Conservation (phyloP, 2,113 vertebrate genomes). For the Columba livia region DNA sequence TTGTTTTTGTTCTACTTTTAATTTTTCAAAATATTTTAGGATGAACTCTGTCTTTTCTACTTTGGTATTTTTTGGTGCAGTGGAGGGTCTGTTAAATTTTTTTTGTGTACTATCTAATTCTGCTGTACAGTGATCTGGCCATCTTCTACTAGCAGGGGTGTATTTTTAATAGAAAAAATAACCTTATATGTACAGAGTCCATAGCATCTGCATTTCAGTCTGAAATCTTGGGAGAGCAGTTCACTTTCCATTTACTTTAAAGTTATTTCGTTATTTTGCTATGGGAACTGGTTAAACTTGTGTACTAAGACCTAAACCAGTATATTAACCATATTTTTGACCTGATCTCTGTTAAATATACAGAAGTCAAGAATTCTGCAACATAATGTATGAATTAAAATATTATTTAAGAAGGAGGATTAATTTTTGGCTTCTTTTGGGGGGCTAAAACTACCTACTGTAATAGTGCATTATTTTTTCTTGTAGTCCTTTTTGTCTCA, state of each 20-base stretch:
- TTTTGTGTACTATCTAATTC: neutral
- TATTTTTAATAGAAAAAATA: neutral
- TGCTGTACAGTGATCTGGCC: neutral
- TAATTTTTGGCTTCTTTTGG: neutral
- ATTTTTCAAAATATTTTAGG: neutral
- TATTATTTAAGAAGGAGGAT: neutral
- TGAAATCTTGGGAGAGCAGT: neutral
- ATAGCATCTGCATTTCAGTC: neutral
- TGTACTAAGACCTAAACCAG: neutral
- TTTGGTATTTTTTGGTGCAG: neutral
- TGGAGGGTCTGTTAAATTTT: neutral
- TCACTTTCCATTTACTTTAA: neutral
- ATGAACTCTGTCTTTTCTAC: neutral
- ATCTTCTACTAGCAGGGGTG: neutral
- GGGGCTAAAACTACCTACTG: neutral
- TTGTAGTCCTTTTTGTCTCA: neutral
- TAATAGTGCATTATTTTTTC: neutral
- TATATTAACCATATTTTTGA: neutral
- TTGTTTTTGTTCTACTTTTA: neutral
- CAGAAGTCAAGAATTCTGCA: neutral
- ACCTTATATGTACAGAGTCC: neutral
- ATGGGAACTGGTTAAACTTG: neutral
- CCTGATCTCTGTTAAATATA: conserved; percentile 2
- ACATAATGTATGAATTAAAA: conserved; percentile 20
- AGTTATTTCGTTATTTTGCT: neutral